Evolutionary conservation across 30 jellyfish, hydroid and myxozoan genomes (phyloP), one percentile per base, ranked within the genome.

Genomic region (Phacellophora camtschatica): DNA sequence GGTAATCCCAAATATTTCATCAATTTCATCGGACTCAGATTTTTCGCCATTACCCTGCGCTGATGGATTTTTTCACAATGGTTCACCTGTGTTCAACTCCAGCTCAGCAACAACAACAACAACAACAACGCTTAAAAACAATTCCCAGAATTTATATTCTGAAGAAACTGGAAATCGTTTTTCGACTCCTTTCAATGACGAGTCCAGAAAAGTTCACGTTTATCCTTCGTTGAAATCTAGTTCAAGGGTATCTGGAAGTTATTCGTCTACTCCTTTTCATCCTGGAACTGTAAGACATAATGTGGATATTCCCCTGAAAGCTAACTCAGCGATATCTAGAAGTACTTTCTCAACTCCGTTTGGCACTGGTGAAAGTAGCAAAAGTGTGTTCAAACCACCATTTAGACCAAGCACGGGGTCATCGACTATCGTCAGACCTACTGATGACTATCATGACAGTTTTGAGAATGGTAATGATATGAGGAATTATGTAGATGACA

Each of bases 41-140:
- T 46, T 46, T 28, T 46, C 61, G n/a, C 15, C 84, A 42, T 31
- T 42, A 19, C 94, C 94, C 8, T 67, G 79, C 53, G 71, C 81
- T 20, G 94, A 82, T 27, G 86, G 86, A 28, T 49, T 82, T 42
- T 67, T 6, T 37, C 80, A 53, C 32, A 23, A 82, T 22, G 94
- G 94, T 5, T 46, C 55, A 18, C 81, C 94, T 0, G 53, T 82
- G 50, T 36, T 53, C 59, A 6, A 25, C 32, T 15, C 6, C 18
- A 64, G 16, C 9, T 46, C 61, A 46, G 1, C 9, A 3, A 46
- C 61, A 46, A 23, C 61, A 16, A 6, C n/a, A 3, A 12, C 61
- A 46, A 28, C n/a, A 28, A 46, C 5, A 16, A 12, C 28, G 4
- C 11, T 1, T 11, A 13, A 28, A 23, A 46, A 28, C 20, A 46